phyloP scores from a whole-genome alignment of 1,140 invertebrate genomes.

The Lepidotrigona ventralis region DNA sequence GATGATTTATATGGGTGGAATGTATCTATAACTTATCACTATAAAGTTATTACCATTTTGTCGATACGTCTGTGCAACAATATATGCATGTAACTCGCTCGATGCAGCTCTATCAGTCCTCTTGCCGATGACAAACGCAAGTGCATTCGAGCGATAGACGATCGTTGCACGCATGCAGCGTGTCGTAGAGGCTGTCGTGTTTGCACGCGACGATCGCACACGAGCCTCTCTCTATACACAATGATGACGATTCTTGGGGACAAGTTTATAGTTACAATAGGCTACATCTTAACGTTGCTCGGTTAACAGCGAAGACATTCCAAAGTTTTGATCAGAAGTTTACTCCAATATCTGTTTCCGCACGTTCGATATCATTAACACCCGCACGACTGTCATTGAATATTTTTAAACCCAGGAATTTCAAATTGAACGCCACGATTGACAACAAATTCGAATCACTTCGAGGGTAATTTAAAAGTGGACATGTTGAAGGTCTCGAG shows the following conservation, averaged over 20 bases:
- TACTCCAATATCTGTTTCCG: too few relatives aligned
- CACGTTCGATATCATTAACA: background rate
- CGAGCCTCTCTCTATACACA: background rate
- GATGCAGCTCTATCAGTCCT: constrained; percentile 3
- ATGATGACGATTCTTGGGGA: background rate
- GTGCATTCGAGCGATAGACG: constrained; percentile 13
- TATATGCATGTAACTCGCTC: background rate
- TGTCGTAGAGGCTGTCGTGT: background rate
- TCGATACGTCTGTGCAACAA: background rate
- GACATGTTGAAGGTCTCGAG: too few relatives aligned
- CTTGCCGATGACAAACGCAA: constrained; percentile 25
- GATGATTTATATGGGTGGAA: too few relatives aligned
- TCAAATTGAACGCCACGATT: too few relatives aligned
- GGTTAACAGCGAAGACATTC: background rate
- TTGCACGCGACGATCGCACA: background rate
- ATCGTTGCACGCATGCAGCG: constrained; percentile 3
- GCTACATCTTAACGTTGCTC: background rate
- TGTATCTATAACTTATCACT: background rate
- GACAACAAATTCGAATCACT: too few relatives aligned
- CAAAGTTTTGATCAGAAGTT: background rate
- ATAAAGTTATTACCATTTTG: background rate
- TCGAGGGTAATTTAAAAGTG: too few relatives aligned
- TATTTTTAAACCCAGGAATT: too few relatives aligned
- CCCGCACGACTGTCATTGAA: too few relatives aligned
- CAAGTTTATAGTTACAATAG: background rate